Conservation (phyloP, 2,113 vertebrate species). For the Balaeniceps rex region DNA sequence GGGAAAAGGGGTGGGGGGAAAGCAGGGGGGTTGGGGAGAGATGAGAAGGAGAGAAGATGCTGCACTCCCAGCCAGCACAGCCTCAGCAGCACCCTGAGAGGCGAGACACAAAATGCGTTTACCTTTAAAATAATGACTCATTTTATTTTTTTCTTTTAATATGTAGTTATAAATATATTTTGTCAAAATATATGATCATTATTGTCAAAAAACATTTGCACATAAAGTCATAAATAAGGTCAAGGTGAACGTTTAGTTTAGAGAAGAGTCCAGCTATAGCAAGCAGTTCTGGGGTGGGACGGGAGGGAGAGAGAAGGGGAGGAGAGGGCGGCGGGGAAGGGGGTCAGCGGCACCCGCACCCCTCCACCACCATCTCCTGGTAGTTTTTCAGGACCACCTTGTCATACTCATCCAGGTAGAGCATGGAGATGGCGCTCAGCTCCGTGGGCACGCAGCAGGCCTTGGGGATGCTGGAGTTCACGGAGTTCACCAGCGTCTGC, state of each 20-base stretch:
- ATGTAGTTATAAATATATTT: constrained; percentile 99
- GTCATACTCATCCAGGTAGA: constrained; percentile 97
- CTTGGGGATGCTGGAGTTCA: constrained; percentile 97
- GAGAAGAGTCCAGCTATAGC: constrained; percentile 57
- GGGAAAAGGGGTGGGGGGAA: neutral
- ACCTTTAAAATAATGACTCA: constrained; percentile 98
- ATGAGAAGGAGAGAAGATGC: constrained; percentile 47
- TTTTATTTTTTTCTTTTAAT: constrained; percentile 94
- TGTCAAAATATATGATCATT: constrained; percentile 99
- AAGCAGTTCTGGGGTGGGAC: constrained; percentile 35
- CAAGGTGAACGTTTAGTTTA: constrained; percentile 79
- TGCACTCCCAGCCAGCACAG: constrained; percentile 78
- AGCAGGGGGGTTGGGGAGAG: neutral
- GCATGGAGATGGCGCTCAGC: constrained; percentile 99
- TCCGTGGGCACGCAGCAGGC: constrained; percentile 98
- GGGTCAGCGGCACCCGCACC: constrained; percentile 92
- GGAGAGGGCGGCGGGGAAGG: neutral
- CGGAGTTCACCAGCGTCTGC: constrained; percentile 98
- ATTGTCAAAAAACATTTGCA: constrained; percentile 95
- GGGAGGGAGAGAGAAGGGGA: constrained; percentile 1
- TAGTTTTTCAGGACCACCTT: constrained; percentile 99
- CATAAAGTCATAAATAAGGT: constrained; percentile 99
- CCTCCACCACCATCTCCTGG: constrained; percentile 99
- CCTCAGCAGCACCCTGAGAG: constrained; percentile 74
- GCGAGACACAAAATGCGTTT: constrained; percentile 75